Conservation (phyloP, 2,113 vertebrate genomes). For the Crotalus helleri region DNA sequence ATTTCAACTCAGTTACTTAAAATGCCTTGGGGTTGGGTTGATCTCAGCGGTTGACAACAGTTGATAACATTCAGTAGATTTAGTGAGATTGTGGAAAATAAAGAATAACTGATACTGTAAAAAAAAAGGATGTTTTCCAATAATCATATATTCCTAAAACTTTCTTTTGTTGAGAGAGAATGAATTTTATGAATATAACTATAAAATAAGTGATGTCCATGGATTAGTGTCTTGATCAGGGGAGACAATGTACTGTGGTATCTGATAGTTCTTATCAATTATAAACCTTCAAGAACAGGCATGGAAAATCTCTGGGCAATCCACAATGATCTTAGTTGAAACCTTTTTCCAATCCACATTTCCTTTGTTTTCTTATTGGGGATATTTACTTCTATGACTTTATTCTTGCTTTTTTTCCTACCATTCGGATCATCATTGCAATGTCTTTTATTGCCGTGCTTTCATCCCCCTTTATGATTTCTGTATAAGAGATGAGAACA, state of each 20-base stretch:
- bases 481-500: neutral
- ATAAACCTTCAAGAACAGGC: neutral
- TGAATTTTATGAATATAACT: neutral
- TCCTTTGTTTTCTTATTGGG: neutral
- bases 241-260: neutral
- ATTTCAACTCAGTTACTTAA: neutral
- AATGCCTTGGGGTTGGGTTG: neutral
- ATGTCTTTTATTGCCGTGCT: neutral
- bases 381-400: neutral
- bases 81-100: neutral
- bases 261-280: neutral
- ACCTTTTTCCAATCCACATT: neutral
- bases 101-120: neutral
- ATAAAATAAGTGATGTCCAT: neutral
- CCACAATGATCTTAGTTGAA: neutral
- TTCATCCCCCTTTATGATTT: neutral
- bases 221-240: neutral
- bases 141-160: neutral
- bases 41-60: neutral
- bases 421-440: neutral
- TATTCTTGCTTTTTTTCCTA: neutral
- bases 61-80: neutral
- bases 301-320: neutral
- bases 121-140: neutral
- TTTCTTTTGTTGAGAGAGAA: neutral